Evolutionary conservation across 2,113 vertebrate species (phyloP), one percentile per base, ranked within the genome.

Genomic region (Daubentonia madagascariensis): DNA sequence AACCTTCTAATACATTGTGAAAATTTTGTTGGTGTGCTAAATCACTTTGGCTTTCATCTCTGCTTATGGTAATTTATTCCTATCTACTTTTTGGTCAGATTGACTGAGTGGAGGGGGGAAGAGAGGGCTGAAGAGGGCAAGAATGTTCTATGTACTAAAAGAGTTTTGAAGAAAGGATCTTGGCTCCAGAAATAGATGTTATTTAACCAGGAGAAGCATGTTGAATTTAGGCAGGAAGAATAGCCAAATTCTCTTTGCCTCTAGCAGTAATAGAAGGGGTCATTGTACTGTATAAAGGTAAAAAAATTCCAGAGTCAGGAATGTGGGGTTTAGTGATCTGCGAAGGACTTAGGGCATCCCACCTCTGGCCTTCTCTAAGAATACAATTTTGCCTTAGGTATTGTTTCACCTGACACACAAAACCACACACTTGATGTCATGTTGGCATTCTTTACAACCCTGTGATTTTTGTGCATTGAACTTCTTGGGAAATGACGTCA

Each of bases 51-150:
- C 61, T 96, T 84, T 87, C 67, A 95, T 75, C 2, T 20, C 13
- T 79, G 70, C 20, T 92, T 72, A 78, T 63, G 37, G 70, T 83
- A 83, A 65, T 93, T 80, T 96, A 90, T 95, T 96, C 79, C 52
- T 57, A 35, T 88, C 8, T 90, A 50, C n/a, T 61, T 89, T 94
- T 92, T 96, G 68, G 67, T 93, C 52, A 30, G 30, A 67, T 59
- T 95, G 87, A 76, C 32, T 93, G 81, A 93, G 35, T 43, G 9
- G 79, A 78, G n/a, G 87, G 40, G 32, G 61, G 17, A 94, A 70
- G 40, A 91, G 50, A 93, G 32, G 35, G 54, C 45, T 48, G 37
- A 85, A 78, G 86, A 89, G 18, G 50, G 22, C 32, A 92, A 52
- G n/a, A 14, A 76, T 81, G 70, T 96, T 92, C 18, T 17, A 48